These are phyloP conservation scores for Leptinotarsa haldemani DNA, from an alignment of 2,888 invertebrate species.

Conservation along the genomic window DNA sequence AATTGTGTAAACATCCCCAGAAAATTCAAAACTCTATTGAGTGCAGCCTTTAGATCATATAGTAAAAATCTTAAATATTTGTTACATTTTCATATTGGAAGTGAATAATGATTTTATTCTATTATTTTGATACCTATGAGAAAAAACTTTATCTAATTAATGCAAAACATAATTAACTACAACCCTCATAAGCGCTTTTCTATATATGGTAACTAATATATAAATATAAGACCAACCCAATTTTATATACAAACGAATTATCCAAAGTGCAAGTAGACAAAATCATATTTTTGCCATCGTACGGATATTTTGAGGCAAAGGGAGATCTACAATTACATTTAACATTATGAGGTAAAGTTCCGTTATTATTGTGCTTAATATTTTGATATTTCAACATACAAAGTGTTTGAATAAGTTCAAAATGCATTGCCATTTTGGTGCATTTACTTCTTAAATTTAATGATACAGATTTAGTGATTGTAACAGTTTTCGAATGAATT, in stretches of 20 bases:
- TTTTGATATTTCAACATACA: slow-evolving; percentile 47
- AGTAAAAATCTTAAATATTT: slow-evolving; percentile 60
- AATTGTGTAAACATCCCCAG: slow-evolving; percentile 21
- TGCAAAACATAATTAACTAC: slow-evolving; percentile 47
- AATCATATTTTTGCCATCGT: slow-evolving; percentile 18
- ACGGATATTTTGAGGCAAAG: slow-evolving; percentile 32
- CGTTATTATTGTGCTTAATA: slow-evolving; percentile 52
- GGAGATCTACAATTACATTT: slow-evolving; percentile 18
- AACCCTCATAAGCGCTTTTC: slow-evolving; percentile 54
- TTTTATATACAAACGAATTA: slow-evolving; percentile 43
- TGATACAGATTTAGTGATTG: slow-evolving; percentile 16
- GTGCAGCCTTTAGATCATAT: slow-evolving; percentile 64
- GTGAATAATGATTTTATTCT: slow-evolving; percentile 48
- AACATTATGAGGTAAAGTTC: slow-evolving; percentile 47
- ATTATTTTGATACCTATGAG: slow-evolving; percentile 44
- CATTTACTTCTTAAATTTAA: slow-evolving; percentile 10
- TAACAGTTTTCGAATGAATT: slow-evolving; percentile 3
- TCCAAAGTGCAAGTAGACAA: slow-evolving; percentile 27
- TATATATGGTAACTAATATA: slow-evolving; percentile 62
- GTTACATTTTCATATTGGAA: slow-evolving; percentile 54
- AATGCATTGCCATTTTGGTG: slow-evolving; percentile 1
- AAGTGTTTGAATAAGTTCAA: slow-evolving; percentile 34
- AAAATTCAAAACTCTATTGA: slow-evolving; percentile 51
- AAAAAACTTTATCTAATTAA: slow-evolving; percentile 40
- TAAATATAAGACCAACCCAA: slow-evolving; percentile 57